Evolutionary conservation across 2,888 invertebrate species (phyloP), one percentile per base, ranked within the genome.

Genomic region (Melinopterus prodromus): DNA sequence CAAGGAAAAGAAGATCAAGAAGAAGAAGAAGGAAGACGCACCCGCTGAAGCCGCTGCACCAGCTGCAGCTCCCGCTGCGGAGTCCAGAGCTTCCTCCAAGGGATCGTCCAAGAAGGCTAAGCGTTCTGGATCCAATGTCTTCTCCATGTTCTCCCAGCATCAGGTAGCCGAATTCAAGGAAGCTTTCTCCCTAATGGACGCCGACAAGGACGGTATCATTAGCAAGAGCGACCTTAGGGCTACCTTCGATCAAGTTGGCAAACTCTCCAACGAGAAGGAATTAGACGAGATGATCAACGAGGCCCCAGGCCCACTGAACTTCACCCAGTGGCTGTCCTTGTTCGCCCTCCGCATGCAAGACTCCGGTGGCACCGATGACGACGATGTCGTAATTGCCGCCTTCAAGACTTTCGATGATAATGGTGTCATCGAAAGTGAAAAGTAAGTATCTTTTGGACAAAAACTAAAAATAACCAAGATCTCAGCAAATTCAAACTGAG

Each of bases 151-250:
- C 94, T 95, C 97, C 87, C 97, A 97, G 92, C 95, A 95, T 91
- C 97, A 98, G 92, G 96, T 98, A 88, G 96, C 97, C 87, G 98
- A 98, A 91, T 98, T 98, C 94, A 98, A 98, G 91, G 97, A 97
- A 93, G 98, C 96, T 88, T 98, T 98, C 95, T 95, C 95, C 91
- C 94, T 98, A 87, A 98, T 98, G 95, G 98, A 98, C 92, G 94
- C 95, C 90, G 97, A 98, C 92, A 98, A 98, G 91, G 98, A 98
- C 89, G 87, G 87, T 82, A 89, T 90, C 86, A 90, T 92, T 86
- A 91, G 95, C 90, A 97, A 97, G 92, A 94, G 94, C 90, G 97
- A 97, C 91, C 93, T 97, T 89, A 94, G 97, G 89, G 95, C 95
- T 88, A 96, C 96, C 89, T 97, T 96, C 92, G 97, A 98, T 92